These are phyloP conservation scores for Ameiurus melas DNA, from an alignment of 2,113 vertebrate species.

Conservation along the genomic window DNA sequence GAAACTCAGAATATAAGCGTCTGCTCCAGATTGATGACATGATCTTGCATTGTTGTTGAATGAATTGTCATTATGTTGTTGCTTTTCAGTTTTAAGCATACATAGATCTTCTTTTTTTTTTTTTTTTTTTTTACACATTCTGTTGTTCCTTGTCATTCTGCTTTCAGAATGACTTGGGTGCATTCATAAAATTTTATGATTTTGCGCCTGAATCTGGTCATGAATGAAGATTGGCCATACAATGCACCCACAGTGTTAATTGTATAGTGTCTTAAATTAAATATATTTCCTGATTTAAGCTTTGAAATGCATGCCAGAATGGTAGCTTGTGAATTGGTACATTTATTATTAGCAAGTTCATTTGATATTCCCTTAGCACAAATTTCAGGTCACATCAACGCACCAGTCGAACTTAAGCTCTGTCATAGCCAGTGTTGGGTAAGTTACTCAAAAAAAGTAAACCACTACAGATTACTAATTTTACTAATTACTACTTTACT, in stretches of 20 bases:
- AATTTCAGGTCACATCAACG: neutral
- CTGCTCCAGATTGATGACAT: neutral
- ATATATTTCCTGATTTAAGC: slow-evolving; percentile 6
- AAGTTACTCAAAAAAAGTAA: too few species aligned
- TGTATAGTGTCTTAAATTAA: neutral
- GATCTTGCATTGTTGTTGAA: neutral
- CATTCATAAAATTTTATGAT: neutral
- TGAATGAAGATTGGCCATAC: neutral
- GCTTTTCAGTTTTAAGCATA: neutral
- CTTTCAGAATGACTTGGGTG: neutral
- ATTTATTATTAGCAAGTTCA: neutral
- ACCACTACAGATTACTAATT: too few species aligned
- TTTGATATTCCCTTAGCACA: neutral
- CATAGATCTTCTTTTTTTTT: neutral
- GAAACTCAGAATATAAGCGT: neutral
- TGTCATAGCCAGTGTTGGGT: neutral
- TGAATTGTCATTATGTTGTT: neutral
- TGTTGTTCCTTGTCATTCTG: neutral
- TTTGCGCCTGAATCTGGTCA: neutral
- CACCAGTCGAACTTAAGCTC: neutral
- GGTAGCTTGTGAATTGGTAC: neutral
- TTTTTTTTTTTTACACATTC: neutral
- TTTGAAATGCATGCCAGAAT: neutral
- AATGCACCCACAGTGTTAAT: neutral
- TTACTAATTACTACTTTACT: too few species aligned